Evolutionary conservation across 2,888 invertebrate genomes (phyloP), one percentile per base, ranked within the genome.

Genomic region (Eugnorisma glareosa): DNA sequence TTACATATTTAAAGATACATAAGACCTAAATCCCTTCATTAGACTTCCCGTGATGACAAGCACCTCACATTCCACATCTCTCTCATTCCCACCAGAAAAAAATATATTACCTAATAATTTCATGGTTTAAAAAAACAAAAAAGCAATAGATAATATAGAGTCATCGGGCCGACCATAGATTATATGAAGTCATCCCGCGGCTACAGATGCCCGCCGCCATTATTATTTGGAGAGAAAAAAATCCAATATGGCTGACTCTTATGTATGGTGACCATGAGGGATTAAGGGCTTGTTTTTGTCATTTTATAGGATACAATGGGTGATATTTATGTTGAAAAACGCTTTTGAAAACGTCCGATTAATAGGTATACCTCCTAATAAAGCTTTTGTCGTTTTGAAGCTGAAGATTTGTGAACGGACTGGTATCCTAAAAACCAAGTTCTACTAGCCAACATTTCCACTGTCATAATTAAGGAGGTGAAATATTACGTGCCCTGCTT

Each of bases 151-250:
- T 95, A 94, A 95, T 95, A 95, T 95, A 95, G 94, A 95, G 95
- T 95, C 95, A 95, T 95, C 94, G 91, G 83, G 86, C 83, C 81
- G 92, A 89, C 93, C 94, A 95, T 94, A 95, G 94, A 95, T 95
- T 94, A 94, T 95, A 95, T 95, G 91, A 94, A 95, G 95, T 95
- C 95, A 95, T 96, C 95, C 94, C 93, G 93, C 91, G 94, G 92
- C 93, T 91, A 92, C 91, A 88, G 92, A 91, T 92, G 91, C 91
- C 89, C 87, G 90, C 94, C 89, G 93, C 93, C 93, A 94, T 94
- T 92, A 93, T 92, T 92, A 91, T 92, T 90, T 91, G 89, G 89
- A 89, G 88, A 89, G 91, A 92, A 92, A 89, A 89, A 92, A 90
- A 91, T 92, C 87, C 94, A 96, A 94, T 87, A 96, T 96, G 96